These are phyloP conservation scores for Tetheella fluctuosa DNA, from an alignment of 2,888 invertebrate species.

Conservation along the genomic window DNA sequence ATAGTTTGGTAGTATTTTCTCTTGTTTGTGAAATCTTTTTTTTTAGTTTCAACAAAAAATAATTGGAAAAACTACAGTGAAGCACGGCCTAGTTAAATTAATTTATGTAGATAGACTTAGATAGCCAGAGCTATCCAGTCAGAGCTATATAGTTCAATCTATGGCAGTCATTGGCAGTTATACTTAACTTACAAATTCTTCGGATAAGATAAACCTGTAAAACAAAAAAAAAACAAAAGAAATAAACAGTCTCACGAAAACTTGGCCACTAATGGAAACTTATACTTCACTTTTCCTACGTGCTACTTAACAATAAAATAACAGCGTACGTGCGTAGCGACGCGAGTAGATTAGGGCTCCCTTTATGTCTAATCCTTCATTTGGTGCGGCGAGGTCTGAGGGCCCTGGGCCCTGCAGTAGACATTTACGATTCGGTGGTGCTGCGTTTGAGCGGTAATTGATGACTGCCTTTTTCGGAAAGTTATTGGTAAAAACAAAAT, in stretches of 20 bases:
- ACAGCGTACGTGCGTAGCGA: slow-evolving; percentile 5
- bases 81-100: no score
- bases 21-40: no score
- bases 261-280: neutral
- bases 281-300: neutral
- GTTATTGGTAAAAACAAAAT: no score
- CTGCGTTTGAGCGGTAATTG: neutral
- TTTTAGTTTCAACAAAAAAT: no score
- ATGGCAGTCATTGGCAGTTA: no score
- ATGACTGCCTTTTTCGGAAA: neutral
- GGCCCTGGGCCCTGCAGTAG: neutral
- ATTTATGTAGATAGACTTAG: no score
- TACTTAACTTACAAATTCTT: no score
- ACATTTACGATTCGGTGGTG: neutral
- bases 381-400: slow-evolving; percentile 15
- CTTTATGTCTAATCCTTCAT: slow-evolving; percentile 18
- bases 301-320: slow-evolving; percentile 4
- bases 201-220: neutral
- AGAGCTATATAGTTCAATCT: no score
- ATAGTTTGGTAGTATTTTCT: no score
- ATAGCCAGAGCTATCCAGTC: no score
- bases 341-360: slow-evolving; percentile 15
- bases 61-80: no score
- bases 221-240: neutral
- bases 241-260: neutral